Evolutionary conservation across 2,888 invertebrate species (phyloP).

Genomic region (Branchellion lobata): DNA sequence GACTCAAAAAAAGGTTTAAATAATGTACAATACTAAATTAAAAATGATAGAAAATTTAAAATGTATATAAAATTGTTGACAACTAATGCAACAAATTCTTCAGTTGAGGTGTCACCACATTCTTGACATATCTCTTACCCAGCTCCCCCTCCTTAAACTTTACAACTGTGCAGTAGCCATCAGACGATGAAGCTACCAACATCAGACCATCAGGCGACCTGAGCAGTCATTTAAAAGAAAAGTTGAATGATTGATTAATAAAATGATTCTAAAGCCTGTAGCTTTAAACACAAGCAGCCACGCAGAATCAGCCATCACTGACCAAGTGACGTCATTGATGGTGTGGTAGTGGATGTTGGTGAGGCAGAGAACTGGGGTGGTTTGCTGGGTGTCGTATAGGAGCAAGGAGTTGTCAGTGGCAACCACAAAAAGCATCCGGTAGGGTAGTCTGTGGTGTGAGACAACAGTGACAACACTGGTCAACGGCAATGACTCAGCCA

Average conservation of each 20-base stretch:
- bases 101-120: too few species aligned
- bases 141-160: conserved; percentile 76
- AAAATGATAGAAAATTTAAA: too few species aligned
- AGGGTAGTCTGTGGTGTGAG: conserved; percentile 70
- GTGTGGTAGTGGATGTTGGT: conserved; percentile 86
- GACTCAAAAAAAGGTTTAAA: background rate
- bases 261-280: too few species aligned
- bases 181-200: conserved; percentile 79
- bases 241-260: too few species aligned
- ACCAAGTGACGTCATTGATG: conserved; percentile 83
- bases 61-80: background rate
- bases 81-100: too few species aligned
- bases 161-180: conserved; percentile 83
- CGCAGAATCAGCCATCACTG: too few species aligned
- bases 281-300: too few species aligned
- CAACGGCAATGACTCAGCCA: background rate
- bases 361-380: conserved; percentile 74
- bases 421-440: conserved; percentile 84
- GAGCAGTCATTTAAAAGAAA: conserved; percentile 28
- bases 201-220: conserved; percentile 76
- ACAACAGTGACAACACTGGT: conserved; percentile 21
- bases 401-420: conserved; percentile 81
- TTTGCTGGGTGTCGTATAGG: conserved; percentile 83
- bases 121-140: conserved; percentile 68
- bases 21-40: background rate